Base-by-base conservation (phyloP, 1,140 invertebrate genomes). In the Condylostylus longicornis region DNA sequence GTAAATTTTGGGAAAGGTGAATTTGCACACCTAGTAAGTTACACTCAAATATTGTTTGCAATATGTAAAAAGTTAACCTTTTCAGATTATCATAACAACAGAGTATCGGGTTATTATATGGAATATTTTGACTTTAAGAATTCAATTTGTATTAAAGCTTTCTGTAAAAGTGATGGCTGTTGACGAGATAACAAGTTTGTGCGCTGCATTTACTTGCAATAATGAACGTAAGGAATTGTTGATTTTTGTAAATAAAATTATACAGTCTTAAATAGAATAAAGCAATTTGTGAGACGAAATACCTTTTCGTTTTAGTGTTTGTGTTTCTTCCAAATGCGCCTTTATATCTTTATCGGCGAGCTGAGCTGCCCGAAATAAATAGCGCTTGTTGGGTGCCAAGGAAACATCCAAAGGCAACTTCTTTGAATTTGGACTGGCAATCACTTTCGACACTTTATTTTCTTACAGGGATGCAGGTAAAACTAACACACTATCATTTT, bases 111-210 rank as follows among this genome's bases (percentile, higher is more conserved):
- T 84, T 2, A 63, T 67, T 19, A 72, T 79, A 6, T 85, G 81
- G 81, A 75, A 82, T 64, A 54, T 83, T 18, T 58, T 82, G 33
- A 74, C 74, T 2, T 63, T 79, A 2, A 66, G 66, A 5, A 43
- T 81, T 27, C 51, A 61, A 40, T 44, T 49, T 15, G 52, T 50
- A 5, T 44, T 58, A 0, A 59, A 54, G 27, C 37, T 61, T 7
- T 54, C 51, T 5, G 55, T 64, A 5, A 74, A 72, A 66, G 68
- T 66, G 42, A 67, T 80, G 22, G 58, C 66, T 3, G 46, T 79
- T 21, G 79, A 84, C 63, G 66, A 70, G 12, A 50, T 65, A 5
- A 73, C 74, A 12, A 69, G 66, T 25, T 64, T 75, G 23, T 73
- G 81, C 63, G 75, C 77, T 36, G 70, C 66, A 15, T 71, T 84